phyloP scores from a whole-genome alignment of 1,140 invertebrate species.

The Halyomorpha halys region DNA sequence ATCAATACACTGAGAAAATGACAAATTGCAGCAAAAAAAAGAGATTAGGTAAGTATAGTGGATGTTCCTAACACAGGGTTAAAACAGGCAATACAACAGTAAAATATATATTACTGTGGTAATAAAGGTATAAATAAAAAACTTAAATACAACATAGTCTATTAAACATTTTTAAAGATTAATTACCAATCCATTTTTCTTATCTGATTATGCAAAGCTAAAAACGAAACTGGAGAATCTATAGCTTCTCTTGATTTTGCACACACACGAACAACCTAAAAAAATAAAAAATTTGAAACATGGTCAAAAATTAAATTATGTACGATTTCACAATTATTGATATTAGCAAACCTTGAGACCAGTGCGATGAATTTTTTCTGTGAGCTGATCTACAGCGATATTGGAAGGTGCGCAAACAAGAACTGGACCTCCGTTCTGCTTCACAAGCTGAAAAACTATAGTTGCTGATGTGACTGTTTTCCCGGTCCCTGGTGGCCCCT shows the following conservation, averaged over 20 bases:
- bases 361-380: constrained; percentile 96
- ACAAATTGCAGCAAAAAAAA: no score
- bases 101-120: no score
- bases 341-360: constrained; percentile 62
- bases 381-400: constrained; percentile 97
- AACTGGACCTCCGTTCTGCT: constrained; percentile 87
- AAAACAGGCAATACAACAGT: no score
- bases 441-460: constrained; percentile 95
- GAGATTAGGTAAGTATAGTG: no score
- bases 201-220: constrained; percentile 96
- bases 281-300: neutral
- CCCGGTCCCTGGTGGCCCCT: constrained; percentile 75
- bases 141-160: neutral
- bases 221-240: constrained; percentile 92
- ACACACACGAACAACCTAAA: constrained; percentile 78
- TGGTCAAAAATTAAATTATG: no score
- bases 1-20: no score
- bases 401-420: constrained; percentile 98
- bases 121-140: neutral
- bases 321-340: no score
- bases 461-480: constrained; percentile 99
- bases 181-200: constrained; percentile 69
- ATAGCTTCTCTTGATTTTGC: constrained; percentile 97
- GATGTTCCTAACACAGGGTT: no score
- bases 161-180: constrained; percentile 13